These are phyloP conservation scores for Sitta carolinensis DNA, from an alignment of 2,797 vertebrate species.

Conservation along the genomic window DNA sequence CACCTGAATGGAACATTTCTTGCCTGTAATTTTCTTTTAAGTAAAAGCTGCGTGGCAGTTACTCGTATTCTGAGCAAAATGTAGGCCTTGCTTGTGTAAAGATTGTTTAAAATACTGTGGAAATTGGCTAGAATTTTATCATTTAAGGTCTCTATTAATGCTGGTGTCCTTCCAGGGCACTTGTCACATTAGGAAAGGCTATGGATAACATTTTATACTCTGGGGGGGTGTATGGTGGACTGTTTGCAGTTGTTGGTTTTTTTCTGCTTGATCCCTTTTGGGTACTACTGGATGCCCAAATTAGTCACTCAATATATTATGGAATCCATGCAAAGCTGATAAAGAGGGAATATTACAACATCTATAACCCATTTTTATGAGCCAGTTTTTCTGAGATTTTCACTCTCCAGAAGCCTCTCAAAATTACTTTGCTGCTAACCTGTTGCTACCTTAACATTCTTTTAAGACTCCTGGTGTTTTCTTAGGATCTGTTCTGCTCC, in stretches of 20 bases:
- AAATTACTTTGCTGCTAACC: not conserved
- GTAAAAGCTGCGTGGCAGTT: not conserved
- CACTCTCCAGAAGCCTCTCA: not conserved
- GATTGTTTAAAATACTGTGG: not conserved
- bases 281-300: not conserved
- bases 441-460: not conserved
- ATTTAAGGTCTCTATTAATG: not conserved
- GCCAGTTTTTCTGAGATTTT: not conserved
- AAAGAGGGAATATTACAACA: not conserved
- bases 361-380: not conserved
- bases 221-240: not conserved
- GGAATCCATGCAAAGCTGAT: not conserved
- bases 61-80: not conserved
- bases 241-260: not conserved
- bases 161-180: not conserved
- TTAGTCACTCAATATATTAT: not conserved
- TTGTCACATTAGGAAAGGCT: not conserved
- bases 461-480: not conserved
- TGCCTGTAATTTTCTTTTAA: slow-evolving; percentile 16
- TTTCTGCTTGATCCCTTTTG: not conserved
- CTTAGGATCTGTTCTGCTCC: not conserved
- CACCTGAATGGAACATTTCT: not conserved
- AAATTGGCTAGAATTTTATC: not conserved
- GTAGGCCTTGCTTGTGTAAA: not conserved
- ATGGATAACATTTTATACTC: not conserved